Conservation (phyloP, 2,113 vertebrate species). For the Hydropotes inermis region DNA sequence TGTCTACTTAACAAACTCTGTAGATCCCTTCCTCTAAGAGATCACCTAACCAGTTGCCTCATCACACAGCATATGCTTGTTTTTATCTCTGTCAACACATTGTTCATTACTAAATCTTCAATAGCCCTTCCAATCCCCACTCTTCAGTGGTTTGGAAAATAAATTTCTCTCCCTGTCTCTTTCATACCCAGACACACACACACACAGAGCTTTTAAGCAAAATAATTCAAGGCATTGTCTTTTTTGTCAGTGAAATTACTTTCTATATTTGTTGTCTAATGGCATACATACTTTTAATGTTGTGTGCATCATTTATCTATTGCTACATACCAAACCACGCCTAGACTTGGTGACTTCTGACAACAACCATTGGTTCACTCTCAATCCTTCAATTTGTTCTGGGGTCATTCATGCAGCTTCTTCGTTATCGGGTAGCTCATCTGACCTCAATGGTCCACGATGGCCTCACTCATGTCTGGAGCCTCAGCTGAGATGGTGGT, state of each 20-base stretch:
- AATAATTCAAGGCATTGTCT: not conserved
- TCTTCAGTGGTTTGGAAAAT: not conserved
- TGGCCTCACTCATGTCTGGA: not conserved
- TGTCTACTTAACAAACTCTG: not conserved
- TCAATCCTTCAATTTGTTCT: not conserved
- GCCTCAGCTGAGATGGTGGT: not conserved
- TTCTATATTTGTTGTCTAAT: not conserved
- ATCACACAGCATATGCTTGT: not conserved
- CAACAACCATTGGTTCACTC: not conserved
- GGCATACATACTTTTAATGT: not conserved
- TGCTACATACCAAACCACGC: not conserved
- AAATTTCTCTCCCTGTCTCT: not conserved
- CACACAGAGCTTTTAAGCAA: not conserved
- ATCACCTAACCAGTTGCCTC: not conserved
- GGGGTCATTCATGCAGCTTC: not conserved
- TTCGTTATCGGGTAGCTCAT: not conserved
- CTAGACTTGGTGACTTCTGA: not conserved
- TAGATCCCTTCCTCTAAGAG: conserved; percentile 1
- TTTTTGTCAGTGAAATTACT: conserved; percentile 14
- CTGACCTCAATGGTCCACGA: not conserved
- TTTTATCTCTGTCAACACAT: not conserved
- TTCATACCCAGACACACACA: not conserved
- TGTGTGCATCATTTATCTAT: conserved; percentile 9
- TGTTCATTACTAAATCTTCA: not conserved
- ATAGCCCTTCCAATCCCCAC: not conserved